Evolutionary conservation across 2,797 vertebrate species (phyloP).

Genomic region (Philypnodon macrostomus): DNA sequence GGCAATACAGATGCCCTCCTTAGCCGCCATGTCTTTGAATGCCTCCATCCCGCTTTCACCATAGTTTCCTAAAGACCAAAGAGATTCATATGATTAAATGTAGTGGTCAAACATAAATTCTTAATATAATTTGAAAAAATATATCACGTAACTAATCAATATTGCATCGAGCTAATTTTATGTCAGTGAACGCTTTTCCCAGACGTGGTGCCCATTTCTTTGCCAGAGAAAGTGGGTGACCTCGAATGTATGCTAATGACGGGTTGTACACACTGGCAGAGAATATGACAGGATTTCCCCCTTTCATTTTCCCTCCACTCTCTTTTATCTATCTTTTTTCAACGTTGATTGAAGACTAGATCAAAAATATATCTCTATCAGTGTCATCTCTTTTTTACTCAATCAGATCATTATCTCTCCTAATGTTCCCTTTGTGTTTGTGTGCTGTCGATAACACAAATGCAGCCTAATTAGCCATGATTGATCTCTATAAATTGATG

Average conservation of each 20-base stretch:
- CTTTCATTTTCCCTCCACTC: slow-evolving; percentile 34
- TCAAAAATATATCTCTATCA: slow-evolving; percentile 19
- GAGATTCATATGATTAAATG: not conserved
- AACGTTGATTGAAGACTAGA: slow-evolving; percentile 29
- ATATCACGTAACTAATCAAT: slow-evolving; percentile 9
- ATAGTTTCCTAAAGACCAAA: slow-evolving; percentile 87
- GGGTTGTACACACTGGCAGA: slow-evolving; percentile 60
- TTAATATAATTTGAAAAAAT: not conserved
- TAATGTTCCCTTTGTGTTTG: slow-evolving; percentile 12
- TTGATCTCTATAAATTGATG: slow-evolving; percentile 29
- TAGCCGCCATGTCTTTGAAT: slow-evolving; percentile 96
- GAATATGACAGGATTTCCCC: slow-evolving; percentile 66
- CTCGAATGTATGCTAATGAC: slow-evolving; percentile 75
- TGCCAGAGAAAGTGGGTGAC: slow-evolving; percentile 76
- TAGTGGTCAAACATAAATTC: too few relatives aligned
- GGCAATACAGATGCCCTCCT: slow-evolving; percentile 97
- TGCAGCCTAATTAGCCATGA: slow-evolving; percentile 18
- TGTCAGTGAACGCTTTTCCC: slow-evolving; percentile 59
- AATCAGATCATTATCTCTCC: slow-evolving; percentile 10
- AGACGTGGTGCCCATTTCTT: slow-evolving; percentile 56
- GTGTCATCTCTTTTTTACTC: slow-evolving; percentile 6
- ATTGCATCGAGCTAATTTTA: slow-evolving; percentile 37
- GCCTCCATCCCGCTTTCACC: slow-evolving; percentile 98
- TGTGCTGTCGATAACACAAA: slow-evolving; percentile 18
- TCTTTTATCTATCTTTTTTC: slow-evolving; percentile 27